A percentile compares a stretch with the other conserved stretches of the same genome.
Conservation (phyloP, 2,888 invertebrate species). For the Abrostola tripartita region DNA sequence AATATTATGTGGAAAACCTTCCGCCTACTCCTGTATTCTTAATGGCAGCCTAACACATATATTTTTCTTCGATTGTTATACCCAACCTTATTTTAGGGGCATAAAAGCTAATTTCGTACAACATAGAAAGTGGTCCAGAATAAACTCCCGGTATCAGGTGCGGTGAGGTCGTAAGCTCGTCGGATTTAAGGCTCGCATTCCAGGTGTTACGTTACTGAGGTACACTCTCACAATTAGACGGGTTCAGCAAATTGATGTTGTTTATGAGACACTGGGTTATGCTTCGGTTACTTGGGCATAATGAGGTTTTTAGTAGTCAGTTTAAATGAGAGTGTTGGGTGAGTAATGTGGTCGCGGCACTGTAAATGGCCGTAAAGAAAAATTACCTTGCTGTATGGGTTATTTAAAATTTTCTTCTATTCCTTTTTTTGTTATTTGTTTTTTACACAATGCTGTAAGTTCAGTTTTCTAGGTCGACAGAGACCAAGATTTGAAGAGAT, state of each 20-base stretch:
- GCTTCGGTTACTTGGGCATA: conserved; percentile 33
- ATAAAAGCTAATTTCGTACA: conserved; percentile 42
- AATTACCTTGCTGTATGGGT: conserved; percentile 15
- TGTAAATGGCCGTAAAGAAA: not conserved
- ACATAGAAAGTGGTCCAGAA: conserved; percentile 41
- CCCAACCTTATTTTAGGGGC: conserved; percentile 19
- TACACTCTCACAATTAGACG: conserved; percentile 58
- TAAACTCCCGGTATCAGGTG: conserved; percentile 66
- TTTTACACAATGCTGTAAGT: too few species aligned
- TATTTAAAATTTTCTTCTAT: too few species aligned
- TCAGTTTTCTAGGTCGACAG: too few species aligned
- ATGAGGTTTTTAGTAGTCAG: conserved; percentile 44
- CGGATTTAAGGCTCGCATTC: conserved; percentile 68
- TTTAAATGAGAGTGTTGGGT: conserved; percentile 39
- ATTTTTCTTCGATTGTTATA: conserved; percentile 11
- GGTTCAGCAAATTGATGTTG: conserved; percentile 55
- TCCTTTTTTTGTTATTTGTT: too few species aligned
- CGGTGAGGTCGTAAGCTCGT: conserved; percentile 64
- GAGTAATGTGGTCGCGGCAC: conserved; percentile 26
- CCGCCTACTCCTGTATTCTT: conserved; percentile 26
- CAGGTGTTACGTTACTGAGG: conserved; percentile 66
- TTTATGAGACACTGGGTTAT: conserved; percentile 50
- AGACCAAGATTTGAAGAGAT: too few species aligned
- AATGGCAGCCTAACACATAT: conserved; percentile 14
- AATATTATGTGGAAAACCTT: conserved; percentile 19